A percentile compares a stretch with the other conserved stretches of the same genome.
Conservation (phyloP, 2,113 vertebrate genomes). For the Murina feae region DNA sequence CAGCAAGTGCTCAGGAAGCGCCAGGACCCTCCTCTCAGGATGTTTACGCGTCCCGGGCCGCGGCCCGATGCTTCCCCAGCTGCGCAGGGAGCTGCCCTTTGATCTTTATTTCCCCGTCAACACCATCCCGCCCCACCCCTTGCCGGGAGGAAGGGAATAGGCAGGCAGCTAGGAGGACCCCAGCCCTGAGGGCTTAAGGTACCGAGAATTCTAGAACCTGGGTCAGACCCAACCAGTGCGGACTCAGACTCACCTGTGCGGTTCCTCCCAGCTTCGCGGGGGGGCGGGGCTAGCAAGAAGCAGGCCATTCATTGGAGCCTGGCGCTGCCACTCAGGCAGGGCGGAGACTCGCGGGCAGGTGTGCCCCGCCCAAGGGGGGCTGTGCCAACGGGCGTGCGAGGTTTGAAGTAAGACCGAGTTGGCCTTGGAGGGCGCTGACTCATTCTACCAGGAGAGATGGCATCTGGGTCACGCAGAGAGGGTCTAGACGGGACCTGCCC, state of each 20-base stretch:
- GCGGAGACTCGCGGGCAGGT: not conserved
- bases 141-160: not conserved
- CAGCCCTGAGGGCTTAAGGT: not conserved
- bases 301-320: not conserved
- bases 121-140: not conserved
- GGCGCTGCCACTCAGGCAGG: not conserved
- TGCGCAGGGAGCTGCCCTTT: not conserved
- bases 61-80: not conserved
- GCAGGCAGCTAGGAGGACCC: not conserved
- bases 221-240: accelerated
- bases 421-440: not conserved
- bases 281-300: not conserved
- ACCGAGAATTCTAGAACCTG: not conserved
- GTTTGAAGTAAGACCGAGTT: not conserved
- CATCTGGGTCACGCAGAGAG: not conserved
- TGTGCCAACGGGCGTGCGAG: accelerated
- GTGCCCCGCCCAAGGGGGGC: not conserved
- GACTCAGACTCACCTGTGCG: not conserved
- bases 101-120: not conserved
- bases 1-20: not conserved
- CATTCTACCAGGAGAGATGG: not conserved
- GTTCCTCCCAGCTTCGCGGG: not conserved
- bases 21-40: not conserved
- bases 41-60: not conserved
- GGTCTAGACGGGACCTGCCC: not conserved